Percentiles rank a stretch among this genome's conserved stretches.
phyloP scores from a whole-genome alignment of 2,113 vertebrate genomes.

The Promerops cafer region DNA sequence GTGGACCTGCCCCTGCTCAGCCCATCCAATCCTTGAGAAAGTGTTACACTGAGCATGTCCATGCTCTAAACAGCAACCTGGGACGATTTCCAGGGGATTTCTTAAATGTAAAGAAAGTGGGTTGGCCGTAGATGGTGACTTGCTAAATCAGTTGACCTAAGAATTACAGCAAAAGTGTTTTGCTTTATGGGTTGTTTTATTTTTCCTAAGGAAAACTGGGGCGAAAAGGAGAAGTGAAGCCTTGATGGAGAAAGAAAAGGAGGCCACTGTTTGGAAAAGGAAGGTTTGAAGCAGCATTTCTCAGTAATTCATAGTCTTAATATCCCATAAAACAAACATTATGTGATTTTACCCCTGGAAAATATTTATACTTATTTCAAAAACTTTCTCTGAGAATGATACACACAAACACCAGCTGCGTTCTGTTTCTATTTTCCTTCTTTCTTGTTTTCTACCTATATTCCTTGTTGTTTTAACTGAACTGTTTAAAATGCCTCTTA shows the following conservation, averaged over 20 bases:
- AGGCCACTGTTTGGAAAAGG: neutral
- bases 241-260: neutral
- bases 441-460: neutral
- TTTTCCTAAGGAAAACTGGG: neutral
- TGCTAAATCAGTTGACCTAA: neutral
- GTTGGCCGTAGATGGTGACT: neutral
- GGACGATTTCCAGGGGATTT: neutral
- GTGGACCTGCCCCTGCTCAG: neutral
- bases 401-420: accelerated
- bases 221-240: neutral
- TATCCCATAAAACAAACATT: neutral
- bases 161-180: neutral
- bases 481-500: neutral
- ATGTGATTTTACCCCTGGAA: neutral
- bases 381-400: neutral
- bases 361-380: neutral
- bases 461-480: neutral
- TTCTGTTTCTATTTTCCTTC: neutral
- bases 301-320: neutral
- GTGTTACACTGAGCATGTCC: neutral
- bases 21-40: neutral
- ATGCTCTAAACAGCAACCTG: neutral
- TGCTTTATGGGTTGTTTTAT: neutral
- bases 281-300: neutral
- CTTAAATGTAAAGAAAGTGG: neutral